phyloP scores from a whole-genome alignment of 2,113 vertebrate genomes.

The Tragelaphus buxtoni region DNA sequence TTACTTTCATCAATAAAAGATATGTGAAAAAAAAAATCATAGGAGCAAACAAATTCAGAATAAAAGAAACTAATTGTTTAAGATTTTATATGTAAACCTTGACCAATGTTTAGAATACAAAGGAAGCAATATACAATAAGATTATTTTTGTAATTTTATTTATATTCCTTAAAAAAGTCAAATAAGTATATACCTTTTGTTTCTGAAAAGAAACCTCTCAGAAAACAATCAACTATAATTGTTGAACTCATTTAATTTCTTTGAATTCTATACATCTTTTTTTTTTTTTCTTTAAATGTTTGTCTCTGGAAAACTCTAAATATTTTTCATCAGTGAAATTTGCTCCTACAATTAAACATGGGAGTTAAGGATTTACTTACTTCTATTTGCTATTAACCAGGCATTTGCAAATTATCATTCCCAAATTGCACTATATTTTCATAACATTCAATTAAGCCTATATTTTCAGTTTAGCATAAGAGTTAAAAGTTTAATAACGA shows the following conservation, averaged over 20 bases:
- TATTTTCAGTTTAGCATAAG: background rate
- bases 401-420: background rate
- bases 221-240: background rate
- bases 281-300: background rate
- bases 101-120: background rate
- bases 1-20: constrained; percentile 16
- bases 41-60: background rate
- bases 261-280: background rate
- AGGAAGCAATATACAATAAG: background rate
- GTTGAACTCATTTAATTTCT: background rate
- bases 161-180: background rate
- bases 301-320: background rate
- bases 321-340: background rate
- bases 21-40: background rate
- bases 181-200: background rate
- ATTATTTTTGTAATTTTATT: background rate
- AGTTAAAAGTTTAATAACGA: background rate
- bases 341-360: background rate
- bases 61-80: background rate
- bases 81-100: background rate
- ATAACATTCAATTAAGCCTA: background rate
- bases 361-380: background rate
- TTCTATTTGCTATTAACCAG: background rate
- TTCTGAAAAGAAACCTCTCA: background rate
- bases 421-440: background rate